Base-by-base conservation (phyloP, 2,888 invertebrate species). In the Galeopsomyia nigrocyanea region DNA sequence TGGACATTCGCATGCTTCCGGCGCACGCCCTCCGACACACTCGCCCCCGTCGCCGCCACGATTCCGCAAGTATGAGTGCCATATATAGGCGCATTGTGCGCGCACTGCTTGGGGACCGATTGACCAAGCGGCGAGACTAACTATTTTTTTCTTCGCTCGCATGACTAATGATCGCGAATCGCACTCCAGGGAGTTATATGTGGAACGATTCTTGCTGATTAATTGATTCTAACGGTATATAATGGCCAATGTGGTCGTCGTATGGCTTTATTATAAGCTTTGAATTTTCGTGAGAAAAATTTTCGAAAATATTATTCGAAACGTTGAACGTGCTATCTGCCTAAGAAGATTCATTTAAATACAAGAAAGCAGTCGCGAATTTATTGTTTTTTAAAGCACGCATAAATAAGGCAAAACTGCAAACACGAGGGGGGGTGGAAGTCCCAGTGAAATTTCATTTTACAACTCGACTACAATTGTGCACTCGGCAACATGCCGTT, bases 1-100 rank as follows among this genome's bases (percentile, higher is more conserved):
- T 78, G 81, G 82, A 81, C 1, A 16, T 58, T 82, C 83, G 82
- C 82, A 82, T 39, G 81, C 74, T 66, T 66, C 65, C 67, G 74
- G 74, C 78, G 78, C 79, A 79, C 79, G 39, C 39, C 39, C 10
- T 10, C 39, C 10, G 39, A 39, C 7, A 10, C 39, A 26, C 26
- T 79, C 78, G 75, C 72, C 68, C 74, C 68, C 71, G 13, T 50
- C 74, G 49, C 55, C 19, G 51, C 31, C 50, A 9, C 56, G 47
- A 61, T 55, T 66, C 39, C 61, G 49, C 64, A 56, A 57, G 56
- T 19, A 14, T 10, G 39, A 39, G 39, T 31, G 7, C 3, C n/a
- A n/a, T n/a, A n/a, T n/a, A n/a, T n/a, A n/a, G n/a, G n/a, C 39
- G 39, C 39, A 39, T 39, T 39, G 39, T 39, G 21, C 57, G 70